These are phyloP conservation scores for Tigriopus californicus DNA, from an alignment of 2,888 invertebrate genomes.

Conservation along the genomic window DNA sequence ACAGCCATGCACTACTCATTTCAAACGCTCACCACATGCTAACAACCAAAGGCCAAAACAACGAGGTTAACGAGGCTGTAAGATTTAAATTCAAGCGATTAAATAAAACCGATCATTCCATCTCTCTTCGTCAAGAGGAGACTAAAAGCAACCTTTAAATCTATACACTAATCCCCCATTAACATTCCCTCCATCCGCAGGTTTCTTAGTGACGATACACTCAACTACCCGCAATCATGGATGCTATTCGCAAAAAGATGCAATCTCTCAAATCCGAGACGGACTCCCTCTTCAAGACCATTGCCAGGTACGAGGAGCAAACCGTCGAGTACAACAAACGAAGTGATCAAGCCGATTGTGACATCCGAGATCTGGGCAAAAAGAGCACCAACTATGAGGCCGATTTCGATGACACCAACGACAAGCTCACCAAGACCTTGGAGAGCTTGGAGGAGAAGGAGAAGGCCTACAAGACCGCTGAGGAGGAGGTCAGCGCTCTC, in stretches of 20 bases:
- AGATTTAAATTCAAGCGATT: too few species aligned
- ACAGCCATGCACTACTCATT: too few species aligned
- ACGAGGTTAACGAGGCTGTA: too few species aligned
- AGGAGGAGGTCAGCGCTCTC: conserved; percentile 14
- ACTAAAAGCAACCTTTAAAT: too few species aligned
- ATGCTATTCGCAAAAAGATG: conserved; percentile 16
- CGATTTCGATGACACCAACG: conserved; percentile 16
- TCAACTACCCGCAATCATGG: not conserved
- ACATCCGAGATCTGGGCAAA: conserved; percentile 15
- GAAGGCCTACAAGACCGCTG: conserved; percentile 14
- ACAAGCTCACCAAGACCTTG: conserved; percentile 14
- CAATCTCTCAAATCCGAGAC: conserved; percentile 16
- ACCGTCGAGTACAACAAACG: conserved; percentile 4
- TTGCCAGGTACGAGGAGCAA: conserved; percentile 6
- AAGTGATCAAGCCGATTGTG: conserved; percentile 9
- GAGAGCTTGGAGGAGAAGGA: conserved; percentile 15
- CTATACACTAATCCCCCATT: too few species aligned
- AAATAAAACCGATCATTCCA: too few species aligned
- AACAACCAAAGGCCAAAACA: too few species aligned
- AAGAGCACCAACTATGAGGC: conserved; percentile 7
- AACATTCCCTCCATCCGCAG: too few species aligned
- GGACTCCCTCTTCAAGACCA: conserved; percentile 12
- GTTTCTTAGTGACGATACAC: too few species aligned
- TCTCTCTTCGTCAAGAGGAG: too few species aligned
- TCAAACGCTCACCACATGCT: too few species aligned